A percentile compares a stretch with the other conserved stretches of the same genome.
phyloP scores from a whole-genome alignment of 2,888 invertebrate genomes.

The Polietes domitor region DNA sequence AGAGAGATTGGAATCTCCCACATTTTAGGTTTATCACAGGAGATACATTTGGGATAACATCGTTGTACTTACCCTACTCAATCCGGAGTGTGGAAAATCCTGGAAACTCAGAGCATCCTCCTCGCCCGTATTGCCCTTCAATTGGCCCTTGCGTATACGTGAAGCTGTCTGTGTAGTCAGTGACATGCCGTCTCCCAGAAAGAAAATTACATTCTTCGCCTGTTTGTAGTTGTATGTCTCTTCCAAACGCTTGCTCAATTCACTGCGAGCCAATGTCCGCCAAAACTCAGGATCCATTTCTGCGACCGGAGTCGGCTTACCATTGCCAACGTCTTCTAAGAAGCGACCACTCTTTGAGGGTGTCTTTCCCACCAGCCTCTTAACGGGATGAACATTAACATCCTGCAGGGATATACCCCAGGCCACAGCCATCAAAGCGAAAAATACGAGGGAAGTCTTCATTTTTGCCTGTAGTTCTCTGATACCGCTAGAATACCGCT shows the following conservation, averaged over 20 bases:
- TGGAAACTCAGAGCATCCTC: constrained; percentile 84
- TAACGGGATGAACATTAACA: not conserved
- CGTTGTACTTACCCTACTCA: constrained; percentile 84
- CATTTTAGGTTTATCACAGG: not conserved
- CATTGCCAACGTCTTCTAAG: constrained; percentile 9
- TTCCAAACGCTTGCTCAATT: constrained; percentile 68
- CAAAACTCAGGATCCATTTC: constrained; percentile 65
- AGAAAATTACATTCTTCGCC: constrained; percentile 75
- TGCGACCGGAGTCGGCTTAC: constrained; percentile 29
- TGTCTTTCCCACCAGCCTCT: not conserved
- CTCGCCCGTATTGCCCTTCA: constrained; percentile 82
- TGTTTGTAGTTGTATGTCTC: constrained; percentile 43
- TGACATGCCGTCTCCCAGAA: constrained; percentile 86
- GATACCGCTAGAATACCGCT: not conserved
- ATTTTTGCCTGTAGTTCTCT: not conserved
- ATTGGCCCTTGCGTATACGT: constrained; percentile 85
- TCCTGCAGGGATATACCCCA: not conserved
- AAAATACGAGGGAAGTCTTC: not conserved
- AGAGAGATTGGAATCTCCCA: constrained; percentile 7
- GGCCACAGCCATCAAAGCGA: not conserved
- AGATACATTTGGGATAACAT: no score
- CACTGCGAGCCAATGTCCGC: constrained; percentile 70
- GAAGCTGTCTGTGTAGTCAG: constrained; percentile 86
- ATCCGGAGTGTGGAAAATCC: constrained; percentile 84
- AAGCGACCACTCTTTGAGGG: no score